Evolutionary conservation across 2,888 invertebrate genomes (phyloP).

Genomic region (Noctua janthina): DNA sequence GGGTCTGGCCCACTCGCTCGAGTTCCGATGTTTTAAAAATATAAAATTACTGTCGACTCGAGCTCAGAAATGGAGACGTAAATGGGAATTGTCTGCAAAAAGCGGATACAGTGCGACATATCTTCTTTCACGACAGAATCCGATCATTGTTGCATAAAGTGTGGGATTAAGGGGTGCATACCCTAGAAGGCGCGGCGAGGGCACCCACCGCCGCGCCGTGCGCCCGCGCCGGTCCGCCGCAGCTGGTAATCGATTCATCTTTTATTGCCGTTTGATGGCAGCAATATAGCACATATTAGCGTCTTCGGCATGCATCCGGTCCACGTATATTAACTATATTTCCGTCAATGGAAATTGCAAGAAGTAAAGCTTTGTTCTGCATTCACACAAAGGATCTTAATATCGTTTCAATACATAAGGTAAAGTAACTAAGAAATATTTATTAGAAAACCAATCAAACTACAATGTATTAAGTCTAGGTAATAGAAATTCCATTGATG

Average conservation of each 20-base stretch:
- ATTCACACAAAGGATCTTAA: background rate
- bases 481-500: background rate
- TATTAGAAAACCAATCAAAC: background rate
- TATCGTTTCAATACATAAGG: background rate
- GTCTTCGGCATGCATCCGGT: constrained; percentile 63
- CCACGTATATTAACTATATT: constrained; percentile 29
- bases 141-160: constrained; percentile 84
- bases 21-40: constrained; percentile 86
- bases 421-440: background rate
- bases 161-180: constrained; percentile 80
- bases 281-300: constrained; percentile 74
- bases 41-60: constrained; percentile 83
- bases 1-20: constrained; percentile 78
- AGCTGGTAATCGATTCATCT: constrained; percentile 81
- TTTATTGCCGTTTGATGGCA: constrained; percentile 81
- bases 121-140: constrained; percentile 83
- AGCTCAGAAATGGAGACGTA: constrained; percentile 85
- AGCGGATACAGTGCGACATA: constrained; percentile 80
- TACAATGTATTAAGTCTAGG: background rate
- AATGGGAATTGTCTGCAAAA: constrained; percentile 84
- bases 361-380: background rate
- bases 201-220: constrained; percentile 71
- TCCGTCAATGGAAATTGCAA: constrained; percentile 4
- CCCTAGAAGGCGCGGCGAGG: constrained; percentile 72
- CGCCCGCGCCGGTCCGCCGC: constrained; percentile 53